Conservation (phyloP, 2,113 vertebrate species). For the Hyperopisus bebe region DNA sequence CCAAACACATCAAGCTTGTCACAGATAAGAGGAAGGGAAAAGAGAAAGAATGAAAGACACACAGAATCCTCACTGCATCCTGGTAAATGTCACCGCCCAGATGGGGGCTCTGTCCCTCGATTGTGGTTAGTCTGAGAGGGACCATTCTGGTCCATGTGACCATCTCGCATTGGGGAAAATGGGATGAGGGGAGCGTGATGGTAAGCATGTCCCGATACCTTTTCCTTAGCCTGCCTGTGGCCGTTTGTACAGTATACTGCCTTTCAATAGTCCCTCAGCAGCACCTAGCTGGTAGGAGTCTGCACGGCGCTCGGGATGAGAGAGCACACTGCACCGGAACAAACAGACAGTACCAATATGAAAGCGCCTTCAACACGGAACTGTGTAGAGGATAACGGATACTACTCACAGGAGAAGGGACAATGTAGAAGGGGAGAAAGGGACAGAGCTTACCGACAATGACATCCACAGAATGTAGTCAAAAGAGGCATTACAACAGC, state of each 20-base stretch:
- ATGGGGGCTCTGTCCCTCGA: neutral
- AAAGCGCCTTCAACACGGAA: neutral
- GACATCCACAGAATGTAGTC: neutral
- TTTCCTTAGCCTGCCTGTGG: neutral
- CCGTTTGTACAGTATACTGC: neutral
- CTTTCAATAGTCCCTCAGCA: neutral
- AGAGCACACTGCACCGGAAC: neutral
- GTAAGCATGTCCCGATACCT: neutral
- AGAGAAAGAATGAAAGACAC: neutral
- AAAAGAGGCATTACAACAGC: neutral
- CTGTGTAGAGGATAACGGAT: neutral
- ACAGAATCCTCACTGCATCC: neutral
- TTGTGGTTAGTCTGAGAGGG: neutral
- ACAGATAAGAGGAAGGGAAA: constrained; percentile 27
- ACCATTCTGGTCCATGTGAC: neutral
- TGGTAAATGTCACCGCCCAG: neutral
- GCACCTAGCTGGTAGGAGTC: neutral
- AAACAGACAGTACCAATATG: neutral
- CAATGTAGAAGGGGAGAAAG: neutral
- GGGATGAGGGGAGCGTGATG: neutral
- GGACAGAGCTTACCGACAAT: neutral
- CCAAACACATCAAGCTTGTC: constrained; percentile 38
- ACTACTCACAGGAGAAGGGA: neutral
- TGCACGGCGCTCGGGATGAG: neutral
- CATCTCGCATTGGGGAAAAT: neutral